Evolutionary conservation across 2,888 invertebrate species (phyloP).

Genomic region (Epiblema foenella): DNA sequence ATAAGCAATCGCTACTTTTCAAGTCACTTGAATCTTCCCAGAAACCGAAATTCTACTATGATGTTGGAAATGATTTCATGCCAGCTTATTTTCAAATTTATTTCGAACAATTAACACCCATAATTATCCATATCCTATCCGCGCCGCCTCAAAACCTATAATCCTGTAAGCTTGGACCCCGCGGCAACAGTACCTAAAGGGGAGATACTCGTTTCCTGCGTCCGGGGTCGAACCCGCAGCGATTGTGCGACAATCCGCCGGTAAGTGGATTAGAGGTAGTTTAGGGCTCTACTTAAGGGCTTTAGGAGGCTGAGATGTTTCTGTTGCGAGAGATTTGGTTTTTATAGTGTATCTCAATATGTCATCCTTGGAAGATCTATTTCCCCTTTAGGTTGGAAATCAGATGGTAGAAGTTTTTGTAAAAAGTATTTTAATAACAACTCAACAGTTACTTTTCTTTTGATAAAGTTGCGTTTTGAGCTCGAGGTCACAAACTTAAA

Average conservation of each 20-base stretch:
- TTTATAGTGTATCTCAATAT: background rate
- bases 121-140: background rate
- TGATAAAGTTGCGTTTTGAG: no score
- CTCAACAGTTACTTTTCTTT: no score
- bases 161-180: background rate
- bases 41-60: background rate
- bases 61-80: background rate
- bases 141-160: background rate
- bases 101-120: background rate
- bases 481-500: no score
- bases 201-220: conserved; percentile 4
- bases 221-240: conserved; percentile 11
- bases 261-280: conserved; percentile 34
- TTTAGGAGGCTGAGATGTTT: conserved; percentile 9
- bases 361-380: no score
- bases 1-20: background rate
- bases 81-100: background rate
- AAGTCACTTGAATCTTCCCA: background rate
- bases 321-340: background rate
- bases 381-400: no score
- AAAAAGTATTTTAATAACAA: background rate
- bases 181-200: background rate
- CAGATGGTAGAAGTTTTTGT: no score
- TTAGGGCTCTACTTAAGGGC: conserved; percentile 8
- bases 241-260: conserved; percentile 27